These are phyloP conservation scores for Chrysocyon brachyurus DNA, from an alignment of 2,797 vertebrate genomes.

Conservation along the genomic window DNA sequence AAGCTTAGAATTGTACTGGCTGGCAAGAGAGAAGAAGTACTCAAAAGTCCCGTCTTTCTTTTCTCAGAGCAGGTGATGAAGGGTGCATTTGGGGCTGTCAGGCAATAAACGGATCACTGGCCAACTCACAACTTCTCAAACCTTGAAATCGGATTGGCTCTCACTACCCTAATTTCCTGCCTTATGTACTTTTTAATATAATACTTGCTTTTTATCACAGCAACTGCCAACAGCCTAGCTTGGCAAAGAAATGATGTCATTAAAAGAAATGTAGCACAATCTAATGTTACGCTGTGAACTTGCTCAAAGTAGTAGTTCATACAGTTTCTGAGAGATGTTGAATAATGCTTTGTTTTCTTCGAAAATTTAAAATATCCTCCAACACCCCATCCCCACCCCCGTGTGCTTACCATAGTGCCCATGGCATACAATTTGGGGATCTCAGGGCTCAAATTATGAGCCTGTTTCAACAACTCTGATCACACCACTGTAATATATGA, in stretches of 20 bases:
- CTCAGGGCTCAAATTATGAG: background rate
- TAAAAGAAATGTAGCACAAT: background rate
- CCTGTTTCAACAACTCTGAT: background rate
- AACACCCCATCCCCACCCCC: background rate
- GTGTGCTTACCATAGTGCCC: background rate
- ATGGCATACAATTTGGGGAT: background rate
- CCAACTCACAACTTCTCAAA: constrained; percentile 13
- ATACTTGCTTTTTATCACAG: constrained; percentile 52
- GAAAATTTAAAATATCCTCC: background rate
- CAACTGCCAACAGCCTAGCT: background rate
- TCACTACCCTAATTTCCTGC: constrained; percentile 29
- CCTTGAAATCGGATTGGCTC: background rate
- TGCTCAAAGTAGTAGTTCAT: background rate
- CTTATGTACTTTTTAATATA: background rate
- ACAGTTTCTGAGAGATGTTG: background rate
- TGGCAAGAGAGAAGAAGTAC: background rate
- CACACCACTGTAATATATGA: background rate
- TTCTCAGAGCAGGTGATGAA: background rate
- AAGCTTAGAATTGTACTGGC: background rate
- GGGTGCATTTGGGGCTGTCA: background rate
- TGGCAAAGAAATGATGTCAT: constrained; percentile 37
- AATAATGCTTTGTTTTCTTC: background rate
- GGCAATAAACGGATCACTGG: background rate
- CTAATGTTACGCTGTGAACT: background rate
- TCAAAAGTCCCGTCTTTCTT: background rate